A percentile compares a stretch with the other conserved stretches of the same genome.
These are phyloP conservation scores for Chaunax sp. DNA, from an alignment of 2,797 vertebrate genomes.

Conservation along the genomic window DNA sequence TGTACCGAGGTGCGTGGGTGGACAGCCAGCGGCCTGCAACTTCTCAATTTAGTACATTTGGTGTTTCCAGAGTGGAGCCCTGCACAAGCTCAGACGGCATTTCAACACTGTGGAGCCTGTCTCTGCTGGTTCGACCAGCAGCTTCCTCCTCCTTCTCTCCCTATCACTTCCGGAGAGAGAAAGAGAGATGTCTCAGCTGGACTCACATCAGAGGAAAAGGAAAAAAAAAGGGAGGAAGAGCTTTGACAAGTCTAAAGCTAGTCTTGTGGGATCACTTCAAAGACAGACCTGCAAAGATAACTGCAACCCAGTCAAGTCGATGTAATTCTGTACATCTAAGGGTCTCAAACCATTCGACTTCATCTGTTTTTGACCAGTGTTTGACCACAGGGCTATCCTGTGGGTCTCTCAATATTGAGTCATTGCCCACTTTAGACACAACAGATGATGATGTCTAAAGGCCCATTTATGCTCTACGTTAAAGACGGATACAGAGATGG, in stretches of 20 bases:
- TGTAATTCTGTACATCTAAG: neutral
- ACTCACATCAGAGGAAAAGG: conserved; percentile 68
- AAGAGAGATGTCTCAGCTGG: conserved; percentile 65
- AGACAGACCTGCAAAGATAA: conserved; percentile 55
- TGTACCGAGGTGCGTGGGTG: conserved; percentile 51
- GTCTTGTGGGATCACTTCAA: conserved; percentile 60
- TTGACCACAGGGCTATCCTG: neutral
- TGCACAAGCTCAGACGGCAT: conserved; percentile 73
- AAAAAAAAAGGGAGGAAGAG: conserved; percentile 58
- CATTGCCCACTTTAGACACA: conserved; percentile 28
- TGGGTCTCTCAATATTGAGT: conserved; percentile 21
- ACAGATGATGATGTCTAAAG: conserved; percentile 12
- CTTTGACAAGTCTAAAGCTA: conserved; percentile 30
- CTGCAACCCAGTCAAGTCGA: neutral
- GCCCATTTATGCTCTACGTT: too few species aligned
- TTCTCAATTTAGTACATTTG: conserved; percentile 59
- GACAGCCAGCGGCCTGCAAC: conserved; percentile 62
- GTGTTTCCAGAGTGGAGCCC: conserved; percentile 57
- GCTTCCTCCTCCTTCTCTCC: conserved; percentile 55
- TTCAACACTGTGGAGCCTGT: conserved; percentile 71
- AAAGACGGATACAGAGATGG: too few species aligned
- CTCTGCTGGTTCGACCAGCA: conserved; percentile 38
- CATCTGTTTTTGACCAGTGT: conserved; percentile 2
- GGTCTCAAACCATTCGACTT: conserved; percentile 2
- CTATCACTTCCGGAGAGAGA: conserved; percentile 70